Conservation (phyloP, 2,113 vertebrate genomes). For the Eleginops maclovinus region DNA sequence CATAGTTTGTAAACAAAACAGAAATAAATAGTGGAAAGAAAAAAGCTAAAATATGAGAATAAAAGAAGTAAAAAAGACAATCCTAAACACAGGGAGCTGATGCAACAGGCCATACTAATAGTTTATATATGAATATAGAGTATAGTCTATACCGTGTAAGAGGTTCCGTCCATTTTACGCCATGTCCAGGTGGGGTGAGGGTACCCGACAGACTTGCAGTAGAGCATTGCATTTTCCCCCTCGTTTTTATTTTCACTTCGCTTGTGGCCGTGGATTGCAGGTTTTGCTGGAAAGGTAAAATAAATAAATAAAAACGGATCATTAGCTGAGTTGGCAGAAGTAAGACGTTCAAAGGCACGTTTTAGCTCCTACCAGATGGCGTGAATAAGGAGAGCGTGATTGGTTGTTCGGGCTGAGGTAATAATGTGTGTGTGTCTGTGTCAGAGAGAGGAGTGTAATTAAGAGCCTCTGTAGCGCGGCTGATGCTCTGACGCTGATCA, state of each 20-base stretch:
- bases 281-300: conserved; percentile 84
- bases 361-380: conserved; percentile 57
- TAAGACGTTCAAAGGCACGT: conserved; percentile 26
- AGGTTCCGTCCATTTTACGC: conserved; percentile 88
- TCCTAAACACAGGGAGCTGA: too few relatives aligned
- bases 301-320: conserved; percentile 35
- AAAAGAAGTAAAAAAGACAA: too few relatives aligned
- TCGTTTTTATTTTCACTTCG: conserved; percentile 98
- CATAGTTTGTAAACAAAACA: too few relatives aligned
- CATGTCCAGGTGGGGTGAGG: conserved; percentile 94
- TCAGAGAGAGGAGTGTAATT: conserved; percentile 32
- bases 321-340: conserved; percentile 35
- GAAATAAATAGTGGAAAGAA: too few relatives aligned
- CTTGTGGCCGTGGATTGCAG: conserved; percentile 94
- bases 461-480: conserved; percentile 1
- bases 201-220: conserved; percentile 97
- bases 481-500: conserved; percentile 20
- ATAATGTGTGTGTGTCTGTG: conserved; percentile 36
- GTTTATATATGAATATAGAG: not conserved
- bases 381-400: conserved; percentile 35
- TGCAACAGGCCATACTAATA: too few relatives aligned
- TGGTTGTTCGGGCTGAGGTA: conserved; percentile 23
- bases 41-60: too few relatives aligned
- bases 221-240: conserved; percentile 91
- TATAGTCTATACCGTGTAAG: conserved; percentile 78